Evolutionary conservation across 2,797 vertebrate species (phyloP).

Genomic region (Hypotaenidia okinawae): DNA sequence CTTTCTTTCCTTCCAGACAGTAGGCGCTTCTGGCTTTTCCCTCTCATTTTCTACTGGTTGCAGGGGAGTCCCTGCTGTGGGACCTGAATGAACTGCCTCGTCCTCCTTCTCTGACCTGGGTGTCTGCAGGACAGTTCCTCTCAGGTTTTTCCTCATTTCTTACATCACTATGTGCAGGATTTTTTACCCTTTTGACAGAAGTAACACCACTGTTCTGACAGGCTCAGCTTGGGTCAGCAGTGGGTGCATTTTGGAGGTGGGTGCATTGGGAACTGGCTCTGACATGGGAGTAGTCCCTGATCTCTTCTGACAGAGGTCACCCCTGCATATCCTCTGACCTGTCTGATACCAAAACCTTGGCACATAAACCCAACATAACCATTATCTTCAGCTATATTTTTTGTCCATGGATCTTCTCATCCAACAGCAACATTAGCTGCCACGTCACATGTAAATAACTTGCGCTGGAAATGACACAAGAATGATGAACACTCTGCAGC

Average conservation of each 20-base stretch:
- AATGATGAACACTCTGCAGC: not conserved
- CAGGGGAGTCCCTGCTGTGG: not conserved
- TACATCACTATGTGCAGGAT: too few species aligned
- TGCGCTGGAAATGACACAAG: not conserved
- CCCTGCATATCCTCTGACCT: not conserved
- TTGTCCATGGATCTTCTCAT: not conserved
- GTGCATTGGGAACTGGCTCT: not conserved
- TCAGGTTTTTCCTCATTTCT: not conserved
- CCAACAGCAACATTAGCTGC: not conserved
- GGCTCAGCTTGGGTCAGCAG: not conserved
- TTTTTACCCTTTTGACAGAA: not conserved
- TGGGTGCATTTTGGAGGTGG: not conserved
- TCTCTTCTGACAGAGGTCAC: not conserved
- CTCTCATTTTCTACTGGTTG: not conserved
- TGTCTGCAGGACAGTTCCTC: not conserved
- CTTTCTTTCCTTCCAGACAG: not conserved
- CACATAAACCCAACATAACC: not conserved
- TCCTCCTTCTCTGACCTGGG: not conserved
- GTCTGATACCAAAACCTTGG: not conserved
- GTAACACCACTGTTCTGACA: rapidly evolving
- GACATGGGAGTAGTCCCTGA: not conserved
- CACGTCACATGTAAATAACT: not conserved
- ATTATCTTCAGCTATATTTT: not conserved
- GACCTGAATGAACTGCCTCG: not conserved
- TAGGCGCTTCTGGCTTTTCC: not conserved